These are phyloP conservation scores for Crenichthys baileyi DNA, from an alignment of 2,797 vertebrate genomes.

Conservation along the genomic window DNA sequence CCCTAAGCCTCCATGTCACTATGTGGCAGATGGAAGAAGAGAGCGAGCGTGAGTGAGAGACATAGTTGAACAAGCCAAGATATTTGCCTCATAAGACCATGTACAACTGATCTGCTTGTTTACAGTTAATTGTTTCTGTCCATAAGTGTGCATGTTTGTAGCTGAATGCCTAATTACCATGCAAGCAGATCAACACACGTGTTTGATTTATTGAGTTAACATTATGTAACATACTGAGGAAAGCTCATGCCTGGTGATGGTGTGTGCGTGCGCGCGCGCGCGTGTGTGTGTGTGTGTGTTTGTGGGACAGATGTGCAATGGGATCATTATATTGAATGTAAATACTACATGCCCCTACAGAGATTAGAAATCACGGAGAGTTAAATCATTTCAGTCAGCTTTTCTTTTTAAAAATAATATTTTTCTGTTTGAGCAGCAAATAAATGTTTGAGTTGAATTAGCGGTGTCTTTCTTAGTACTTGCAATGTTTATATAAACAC, in stretches of 20 bases:
- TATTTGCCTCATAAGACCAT: conserved; percentile 31
- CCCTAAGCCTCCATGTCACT: conserved; percentile 51
- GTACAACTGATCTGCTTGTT: not conserved
- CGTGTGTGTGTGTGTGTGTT: conserved; percentile 10
- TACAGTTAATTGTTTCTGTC: not conserved
- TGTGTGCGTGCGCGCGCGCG: not conserved
- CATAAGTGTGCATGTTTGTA: conserved; percentile 9
- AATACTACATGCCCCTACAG: conserved; percentile 37
- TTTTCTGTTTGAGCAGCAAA: not conserved
- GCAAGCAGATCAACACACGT: conserved; percentile 47
- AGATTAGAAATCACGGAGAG: conserved; percentile 26
- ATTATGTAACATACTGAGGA: conserved; percentile 26
- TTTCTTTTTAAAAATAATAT: not conserved
- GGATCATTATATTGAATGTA: conserved; percentile 54
- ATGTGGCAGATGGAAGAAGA: conserved; percentile 47
- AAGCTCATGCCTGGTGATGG: conserved; percentile 11
- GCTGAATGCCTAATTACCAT: not conserved
- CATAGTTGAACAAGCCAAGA: conserved; percentile 22
- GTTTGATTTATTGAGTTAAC: conserved; percentile 47
- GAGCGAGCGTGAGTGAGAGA: conserved; percentile 10
- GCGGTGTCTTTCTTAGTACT: not conserved
- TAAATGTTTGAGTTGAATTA: not conserved
- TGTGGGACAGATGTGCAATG: conserved; percentile 44
- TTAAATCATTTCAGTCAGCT: not conserved
- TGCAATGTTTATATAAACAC: not conserved